Base-by-base conservation (phyloP, 1,140 invertebrate genomes). In the Coptotermes formosanus region DNA sequence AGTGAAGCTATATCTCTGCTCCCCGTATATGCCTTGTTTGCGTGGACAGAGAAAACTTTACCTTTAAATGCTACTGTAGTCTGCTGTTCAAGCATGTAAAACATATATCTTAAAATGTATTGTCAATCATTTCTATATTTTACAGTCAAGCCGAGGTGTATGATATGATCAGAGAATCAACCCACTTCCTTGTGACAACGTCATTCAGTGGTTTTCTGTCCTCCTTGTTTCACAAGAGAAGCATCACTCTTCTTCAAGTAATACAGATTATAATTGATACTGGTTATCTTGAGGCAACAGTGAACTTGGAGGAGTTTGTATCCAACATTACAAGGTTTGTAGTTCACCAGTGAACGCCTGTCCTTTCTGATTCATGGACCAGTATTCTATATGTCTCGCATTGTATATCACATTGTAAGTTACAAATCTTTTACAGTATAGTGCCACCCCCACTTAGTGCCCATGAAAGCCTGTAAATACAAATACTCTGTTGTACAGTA, bases 241-340 rank as follows among this genome's bases (percentile, higher is more conserved):
- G 95, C 59, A 92, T 99, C 75, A 97, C 97, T 59, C 93, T 99
- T 9, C 93, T 97, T 89, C 97, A 99, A 93, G 94, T 98, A 0
- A 96, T 96, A 87, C 97, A 99, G 93, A 99, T 99, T 87, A 98
- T 99, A 44, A 97, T 99, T 83, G 99, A 99, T 91, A 99, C 98
- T 6, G 97, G 98, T 88, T 99, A 99, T 91, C 92, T 99, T 82
- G 95, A 97, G 88, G 97, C 98, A 0, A 98, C 98, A 45, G 94
- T 95, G n/a, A 98, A 96, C 90, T 91, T 99, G 8, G 98, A 99
- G 91, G 96, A 99, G 89, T 99, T 98, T 90, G 98, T 99, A 55
- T 96, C 97, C 30, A 97, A 97, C 90, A 97, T 99, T 88, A 99
- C 97, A 43, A 97, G 97, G 93, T 98, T 94, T 88, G 93, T 75